Evolutionary conservation across 1,140 invertebrate genomes (phyloP), one percentile per base, ranked within the genome.

Genomic region (Zaprionus taronus): DNA sequence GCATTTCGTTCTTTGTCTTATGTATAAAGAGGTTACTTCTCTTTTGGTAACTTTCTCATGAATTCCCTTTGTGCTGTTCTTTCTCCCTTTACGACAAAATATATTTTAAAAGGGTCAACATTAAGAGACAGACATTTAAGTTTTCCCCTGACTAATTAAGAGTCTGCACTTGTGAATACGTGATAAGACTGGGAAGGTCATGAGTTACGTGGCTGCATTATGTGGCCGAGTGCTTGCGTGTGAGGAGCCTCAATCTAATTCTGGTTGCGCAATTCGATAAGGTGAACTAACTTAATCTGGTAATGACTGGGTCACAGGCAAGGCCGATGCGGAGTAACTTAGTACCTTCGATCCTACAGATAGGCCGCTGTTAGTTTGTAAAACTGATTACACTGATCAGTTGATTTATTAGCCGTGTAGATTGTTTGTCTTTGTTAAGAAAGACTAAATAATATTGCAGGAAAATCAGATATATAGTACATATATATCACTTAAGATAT

Each of bases 281-380:
- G 72, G 24, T 51, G 58, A 70, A 64, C 72, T 51, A 63, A 51
- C 20, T 53, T 17, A 63, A 75, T 70, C 72, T 60, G 53, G 64
- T 62, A 20, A 14, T 22, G 65, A 74, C 72, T 55, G 66, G 58
- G 60, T 65, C 72, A 75, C 7, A n/a, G 36, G 4, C 72, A 70
- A 74, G 72, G 53, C 41, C 44, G 34, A 12, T 24, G 3, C 28
- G 36, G 26, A 71, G 41, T 36, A n/a, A 14, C 11, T n/a, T 2
- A 56, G 38, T 26, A n/a, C 24, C 5, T 24, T 17, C 31, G 47
- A 20, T 51, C 20, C 22, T 24, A 44, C 9, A 34, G 38, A 47
- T 64, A 64, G 17, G 20, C n/a, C n/a, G 9, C 12, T 28, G 38
- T 34, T 72, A 49, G n/a, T 26, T 31, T 17, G 14, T 12, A 38